Percentiles rank a stretch among this genome's conserved stretches.
phyloP scores from a whole-genome alignment of 2,113 vertebrate genomes.

The Hipposideros armiger region DNA sequence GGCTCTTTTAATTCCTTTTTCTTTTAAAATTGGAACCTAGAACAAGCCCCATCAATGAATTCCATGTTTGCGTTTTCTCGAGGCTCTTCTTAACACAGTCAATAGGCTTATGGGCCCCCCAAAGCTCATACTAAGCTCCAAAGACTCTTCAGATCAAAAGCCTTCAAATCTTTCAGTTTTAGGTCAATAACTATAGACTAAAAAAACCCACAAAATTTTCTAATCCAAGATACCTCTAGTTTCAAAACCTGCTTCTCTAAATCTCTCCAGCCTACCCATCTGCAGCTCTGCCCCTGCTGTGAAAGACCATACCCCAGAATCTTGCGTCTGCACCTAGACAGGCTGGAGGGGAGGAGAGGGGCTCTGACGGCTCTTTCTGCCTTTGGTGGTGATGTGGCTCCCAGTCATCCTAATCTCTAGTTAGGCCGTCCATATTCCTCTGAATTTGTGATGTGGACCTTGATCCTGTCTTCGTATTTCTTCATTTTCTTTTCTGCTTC shows the following conservation, averaged over 20 bases:
- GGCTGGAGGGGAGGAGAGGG: background rate
- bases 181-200: background rate
- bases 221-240: background rate
- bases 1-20: background rate
- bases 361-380: background rate
- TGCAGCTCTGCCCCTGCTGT: background rate
- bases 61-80: background rate
- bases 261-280: background rate
- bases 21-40: background rate
- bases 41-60: background rate
- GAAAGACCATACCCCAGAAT: background rate
- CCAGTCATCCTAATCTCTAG: background rate
- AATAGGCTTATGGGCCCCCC: background rate
- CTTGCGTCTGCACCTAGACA: background rate
- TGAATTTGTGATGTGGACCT: background rate
- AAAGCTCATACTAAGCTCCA: background rate
- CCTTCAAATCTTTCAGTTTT: constrained; percentile 16
- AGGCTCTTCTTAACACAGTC: background rate
- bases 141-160: background rate
- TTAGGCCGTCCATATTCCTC: background rate
- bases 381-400: background rate
- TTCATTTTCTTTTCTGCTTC: background rate
- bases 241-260: background rate
- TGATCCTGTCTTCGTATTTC: background rate
- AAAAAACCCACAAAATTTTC: background rate